Conservation (phyloP, 2,888 invertebrate species). For the Leptopterna dolabrata region DNA sequence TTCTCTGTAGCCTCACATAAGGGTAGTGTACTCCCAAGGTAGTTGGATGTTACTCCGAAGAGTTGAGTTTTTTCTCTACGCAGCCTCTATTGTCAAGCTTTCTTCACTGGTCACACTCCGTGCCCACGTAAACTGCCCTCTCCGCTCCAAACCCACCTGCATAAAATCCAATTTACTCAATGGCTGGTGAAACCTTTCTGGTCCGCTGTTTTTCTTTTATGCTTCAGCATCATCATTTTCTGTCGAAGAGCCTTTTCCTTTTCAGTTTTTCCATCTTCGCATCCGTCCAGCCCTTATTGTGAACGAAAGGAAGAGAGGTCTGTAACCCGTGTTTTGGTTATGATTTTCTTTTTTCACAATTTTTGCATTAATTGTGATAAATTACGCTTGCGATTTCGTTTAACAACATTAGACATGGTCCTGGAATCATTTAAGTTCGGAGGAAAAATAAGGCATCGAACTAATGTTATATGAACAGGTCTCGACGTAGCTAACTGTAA, state of each 20-base stretch:
- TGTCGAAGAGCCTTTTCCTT: constrained; percentile 5
- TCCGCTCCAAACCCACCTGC: neutral
- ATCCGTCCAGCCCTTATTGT: neutral
- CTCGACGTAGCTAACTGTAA: neutral
- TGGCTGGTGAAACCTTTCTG: constrained; percentile 35
- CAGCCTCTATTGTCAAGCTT: constrained; percentile 47
- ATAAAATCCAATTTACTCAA: constrained; percentile 36
- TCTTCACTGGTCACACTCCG: constrained; percentile 49
- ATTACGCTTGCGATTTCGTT: neutral
- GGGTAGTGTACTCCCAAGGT: neutral
- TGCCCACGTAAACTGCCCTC: constrained; percentile 35
- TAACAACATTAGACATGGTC: too few species aligned
- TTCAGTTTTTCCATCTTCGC: neutral
- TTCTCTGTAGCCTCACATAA: too few species aligned
- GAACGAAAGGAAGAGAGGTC: neutral
- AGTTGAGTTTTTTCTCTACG: constrained; percentile 22
- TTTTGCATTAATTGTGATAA: too few species aligned
- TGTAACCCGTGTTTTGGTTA: neutral
- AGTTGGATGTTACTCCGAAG: neutral
- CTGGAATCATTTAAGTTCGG: too few species aligned
- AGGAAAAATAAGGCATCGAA: neutral
- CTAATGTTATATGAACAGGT: neutral
- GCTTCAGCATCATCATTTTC: neutral
- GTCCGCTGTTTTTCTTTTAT: constrained; percentile 19
- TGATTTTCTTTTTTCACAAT: neutral